These are phyloP conservation scores for Ciona savignyi DNA, from an alignment of 23 tunicate species.

Conservation along the genomic window DNA sequence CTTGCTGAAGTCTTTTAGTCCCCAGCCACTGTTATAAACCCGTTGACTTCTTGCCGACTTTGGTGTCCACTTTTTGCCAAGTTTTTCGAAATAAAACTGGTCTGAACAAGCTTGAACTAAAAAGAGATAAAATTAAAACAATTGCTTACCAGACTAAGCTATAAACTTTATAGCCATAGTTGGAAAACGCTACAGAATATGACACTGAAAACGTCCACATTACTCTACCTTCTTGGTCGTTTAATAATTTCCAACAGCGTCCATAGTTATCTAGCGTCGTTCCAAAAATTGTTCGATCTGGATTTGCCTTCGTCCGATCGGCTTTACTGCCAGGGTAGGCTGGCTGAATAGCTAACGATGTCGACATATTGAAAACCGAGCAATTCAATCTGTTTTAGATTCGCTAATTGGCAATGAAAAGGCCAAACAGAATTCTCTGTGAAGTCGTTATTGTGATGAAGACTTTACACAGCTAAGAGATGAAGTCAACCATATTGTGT, in stretches of 20 bases:
- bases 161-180: background rate
- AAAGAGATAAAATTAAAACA: too few species aligned
- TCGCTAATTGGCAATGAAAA: background rate
- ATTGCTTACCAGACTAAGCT: too few species aligned
- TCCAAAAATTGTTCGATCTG: constrained; percentile 79
- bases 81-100: background rate
- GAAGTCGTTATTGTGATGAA: background rate
- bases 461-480: background rate
- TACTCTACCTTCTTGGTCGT: constrained; percentile 45
- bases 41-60: background rate
- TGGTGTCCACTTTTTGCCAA: background rate
- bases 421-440: background rate
- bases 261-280: constrained; percentile 73
- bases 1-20: constrained; percentile 29
- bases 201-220: too few species aligned
- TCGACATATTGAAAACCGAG: constrained; percentile 42
- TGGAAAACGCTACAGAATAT: too few species aligned
- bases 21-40: constrained; percentile 43
- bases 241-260: constrained; percentile 35
- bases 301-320: constrained; percentile 50
- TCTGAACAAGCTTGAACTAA: background rate
- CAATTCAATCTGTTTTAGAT: background rate
- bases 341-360: constrained; percentile 73
- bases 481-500: background rate
- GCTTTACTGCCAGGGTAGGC: constrained; percentile 35